Base-by-base conservation (phyloP, 2,797 vertebrate species). In the Ataeniobius toweri region DNA sequence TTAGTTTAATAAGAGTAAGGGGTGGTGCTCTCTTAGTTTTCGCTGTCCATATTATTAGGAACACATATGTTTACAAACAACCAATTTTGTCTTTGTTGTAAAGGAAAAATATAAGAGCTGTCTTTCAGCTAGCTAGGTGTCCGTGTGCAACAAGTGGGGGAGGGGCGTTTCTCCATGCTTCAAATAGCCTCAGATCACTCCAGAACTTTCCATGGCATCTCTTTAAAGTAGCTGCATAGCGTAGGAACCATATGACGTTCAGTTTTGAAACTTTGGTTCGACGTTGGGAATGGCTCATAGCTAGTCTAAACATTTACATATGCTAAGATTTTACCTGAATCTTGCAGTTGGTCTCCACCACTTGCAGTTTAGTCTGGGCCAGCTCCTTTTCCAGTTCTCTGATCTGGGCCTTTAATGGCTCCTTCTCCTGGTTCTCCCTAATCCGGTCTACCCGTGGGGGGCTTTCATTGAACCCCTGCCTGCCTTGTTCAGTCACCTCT, bases 271-370 rank as follows among this genome's bases (percentile, higher is more conserved):
- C 20, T 39, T 0, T 24, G 53, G 5, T 6, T 55, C 22, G 18
- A 22, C 22, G 8, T 55, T 5, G 53, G 7, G 16, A 55, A 41
- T 22, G 5, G 24, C 41, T n/a, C 12, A n/a, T 24, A 5, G 31
- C 41, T 5, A n/a, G 39, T 46, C 65, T 46, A 24, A n/a, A 48
- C 20, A 73, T 72, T 28, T 58, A 50, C 28, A 59, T 39, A 20
- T 67, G 26, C 1, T 75, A 22, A 76, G 41, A 13, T 63, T 80
- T 77, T 53, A 91, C 98, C 97, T 99, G 98, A 83, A 99, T 98
- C 91, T 95, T 97, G 89, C 97, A 99, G 81, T 97, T 96, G 84
- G 97, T 91, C 74, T 96, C 93, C 85, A 95, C 94, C 87, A 95
- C 91, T 76, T 93, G 93, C 6, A 96, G 88, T 80, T 95, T 95